Conservation (phyloP, 2,888 invertebrate species). For the Proisotoma minuta region DNA sequence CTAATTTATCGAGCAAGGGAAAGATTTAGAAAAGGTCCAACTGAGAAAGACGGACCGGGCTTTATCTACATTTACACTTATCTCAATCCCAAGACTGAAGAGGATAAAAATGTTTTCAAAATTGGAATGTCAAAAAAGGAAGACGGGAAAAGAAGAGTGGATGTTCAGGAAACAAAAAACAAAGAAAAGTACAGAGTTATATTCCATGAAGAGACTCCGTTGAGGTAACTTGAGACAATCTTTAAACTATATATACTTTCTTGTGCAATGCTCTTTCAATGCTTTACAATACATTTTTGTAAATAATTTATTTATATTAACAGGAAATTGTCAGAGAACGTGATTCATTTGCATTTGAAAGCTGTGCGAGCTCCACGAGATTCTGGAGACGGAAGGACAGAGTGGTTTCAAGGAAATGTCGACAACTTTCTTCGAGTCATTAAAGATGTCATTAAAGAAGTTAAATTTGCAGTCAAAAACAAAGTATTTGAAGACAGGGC, state of each 20-base stretch:
- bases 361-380: constrained; percentile 2
- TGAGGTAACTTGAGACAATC: no score
- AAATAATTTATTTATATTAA: background rate
- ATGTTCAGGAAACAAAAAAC: constrained; percentile 17
- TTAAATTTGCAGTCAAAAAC: constrained; percentile 3
- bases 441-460: constrained; percentile 17
- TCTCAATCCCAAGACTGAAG: background rate
- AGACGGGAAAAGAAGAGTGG: constrained; percentile 15
- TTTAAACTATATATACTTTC: no score
- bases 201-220: constrained; percentile 13
- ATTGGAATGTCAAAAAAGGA: constrained; percentile 23
- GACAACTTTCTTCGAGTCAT: constrained; percentile 13
- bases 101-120: constrained; percentile 16
- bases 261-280: background rate
- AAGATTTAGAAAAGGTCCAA: constrained; percentile 5
- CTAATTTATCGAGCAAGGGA: background rate
- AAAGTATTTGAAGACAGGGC: background rate
- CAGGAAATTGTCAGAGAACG: constrained; percentile 20
- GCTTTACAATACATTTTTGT: background rate
- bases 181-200: constrained; percentile 13
- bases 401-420: constrained; percentile 24
- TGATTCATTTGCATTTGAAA: constrained; percentile 22
- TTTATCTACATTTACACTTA: constrained; percentile 22
- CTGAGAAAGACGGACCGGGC: constrained; percentile 16
- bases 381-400: constrained; percentile 22